Evolutionary conservation across 2,888 invertebrate genomes (phyloP), one percentile per base, ranked within the genome.

Genomic region (Trachelus stipa): DNA sequence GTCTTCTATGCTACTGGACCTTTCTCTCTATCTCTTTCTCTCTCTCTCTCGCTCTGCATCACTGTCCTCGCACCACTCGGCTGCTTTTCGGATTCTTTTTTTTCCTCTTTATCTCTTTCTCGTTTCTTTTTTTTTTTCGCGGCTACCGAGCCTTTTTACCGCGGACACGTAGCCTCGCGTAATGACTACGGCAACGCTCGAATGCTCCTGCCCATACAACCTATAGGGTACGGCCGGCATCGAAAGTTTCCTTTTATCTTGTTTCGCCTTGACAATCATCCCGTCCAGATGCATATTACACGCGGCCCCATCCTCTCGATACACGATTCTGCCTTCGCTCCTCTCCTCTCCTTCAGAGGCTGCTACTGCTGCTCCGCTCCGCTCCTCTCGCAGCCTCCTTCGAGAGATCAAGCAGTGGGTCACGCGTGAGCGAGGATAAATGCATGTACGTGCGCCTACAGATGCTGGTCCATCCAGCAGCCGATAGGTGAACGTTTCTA

Each of bases 141-240:
- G 81, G 85, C 81, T 84, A 85, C 83, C 83, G 81, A 85, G 86
- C 82, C 87, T 85, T 87, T 71, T 87, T 86, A 87, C 87, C 87
- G 85, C 86, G 86, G 83, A 87, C 88, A 88, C 88, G 88, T 87
- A 87, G 84, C 77, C 82, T 78, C 80, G 76, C 82, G 83, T 85
- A 85, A 85, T 85, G 83, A 84, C 84, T 83, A 77, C 79, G 82
- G 88, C 86, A 87, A 88, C 87, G 87, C 84, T 87, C 81, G 81
- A 85, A 79, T 87, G 87, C 86, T 82, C 82, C 81, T 83, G 83
- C 73, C 81, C 81, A 80, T 80, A 81, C 79, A 81, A 80, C 56
- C 56, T 56, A 56, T 56, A 56, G 56, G 56, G 23, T 56, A 56
- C 56, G 56, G 56, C 23, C 56, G 56, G 9, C 23, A 9, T 56